These are phyloP conservation scores for Rhea americana DNA, from an alignment of 2,113 vertebrate genomes.

Conservation along the genomic window DNA sequence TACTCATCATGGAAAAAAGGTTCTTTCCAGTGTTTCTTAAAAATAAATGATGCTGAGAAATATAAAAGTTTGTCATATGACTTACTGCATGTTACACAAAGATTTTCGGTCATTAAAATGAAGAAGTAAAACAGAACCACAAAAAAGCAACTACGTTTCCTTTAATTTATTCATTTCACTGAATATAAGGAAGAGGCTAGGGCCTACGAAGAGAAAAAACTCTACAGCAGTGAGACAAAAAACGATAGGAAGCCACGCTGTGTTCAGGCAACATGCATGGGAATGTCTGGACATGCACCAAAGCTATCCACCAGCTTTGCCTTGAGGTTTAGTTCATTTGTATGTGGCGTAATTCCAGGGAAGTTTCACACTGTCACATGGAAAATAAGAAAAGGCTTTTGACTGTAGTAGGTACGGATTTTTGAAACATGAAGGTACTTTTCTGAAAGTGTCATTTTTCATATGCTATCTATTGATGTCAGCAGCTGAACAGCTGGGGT, in stretches of 20 bases:
- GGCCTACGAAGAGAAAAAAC: not conserved
- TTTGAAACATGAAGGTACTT: not conserved
- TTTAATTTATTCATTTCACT: conserved; percentile 30
- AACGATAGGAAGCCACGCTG: not conserved
- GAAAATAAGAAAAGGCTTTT: not conserved
- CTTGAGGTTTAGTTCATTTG: not conserved
- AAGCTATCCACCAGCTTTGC: not conserved
- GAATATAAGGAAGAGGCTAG: not conserved
- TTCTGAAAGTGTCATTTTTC: not conserved
- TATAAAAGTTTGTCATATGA: conserved; percentile 40
- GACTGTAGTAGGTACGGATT: not conserved
- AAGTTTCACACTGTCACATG: not conserved
- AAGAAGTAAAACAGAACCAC: conserved; percentile 53
- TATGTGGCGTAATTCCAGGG: not conserved
- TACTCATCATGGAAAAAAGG: conserved; percentile 45
- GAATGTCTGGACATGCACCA: accelerated
- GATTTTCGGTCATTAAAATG: conserved; percentile 45
- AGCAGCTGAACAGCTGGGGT: not conserved
- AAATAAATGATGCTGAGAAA: conserved; percentile 40
- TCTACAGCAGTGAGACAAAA: not conserved
- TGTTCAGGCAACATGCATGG: not conserved
- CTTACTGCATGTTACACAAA: conserved; percentile 22
- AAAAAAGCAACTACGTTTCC: not conserved
- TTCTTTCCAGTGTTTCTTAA: conserved; percentile 57
- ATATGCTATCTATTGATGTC: not conserved